Conservation (phyloP, 2,113 vertebrate genomes). For the Mirza zaza region DNA sequence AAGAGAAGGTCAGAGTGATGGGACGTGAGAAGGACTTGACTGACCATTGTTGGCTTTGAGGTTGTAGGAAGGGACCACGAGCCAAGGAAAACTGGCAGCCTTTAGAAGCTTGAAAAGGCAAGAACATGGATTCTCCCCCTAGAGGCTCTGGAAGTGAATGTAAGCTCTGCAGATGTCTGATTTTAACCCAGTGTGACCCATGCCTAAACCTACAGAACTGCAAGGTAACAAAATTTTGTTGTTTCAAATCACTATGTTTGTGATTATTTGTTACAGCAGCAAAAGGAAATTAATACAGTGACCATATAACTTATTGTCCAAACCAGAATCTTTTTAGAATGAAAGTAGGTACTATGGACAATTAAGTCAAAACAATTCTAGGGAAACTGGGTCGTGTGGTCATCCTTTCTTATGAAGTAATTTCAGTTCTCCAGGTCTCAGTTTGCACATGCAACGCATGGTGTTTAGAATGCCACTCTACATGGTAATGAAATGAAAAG, state of each 20-base stretch:
- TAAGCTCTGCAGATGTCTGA: background rate
- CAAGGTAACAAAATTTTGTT: background rate
- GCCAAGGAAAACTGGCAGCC: background rate
- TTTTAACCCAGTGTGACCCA: background rate
- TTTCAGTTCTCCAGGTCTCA: background rate
- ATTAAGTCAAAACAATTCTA: background rate
- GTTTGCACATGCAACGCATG: background rate
- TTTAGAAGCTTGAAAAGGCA: too few species aligned
- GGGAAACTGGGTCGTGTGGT: background rate
- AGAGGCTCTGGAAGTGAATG: fast-evolving
- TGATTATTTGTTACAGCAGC: background rate
- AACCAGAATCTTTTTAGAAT: background rate
- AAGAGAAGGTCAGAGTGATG: background rate
- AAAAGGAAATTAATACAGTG: background rate
- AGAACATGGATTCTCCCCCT: background rate
- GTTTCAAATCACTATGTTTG: background rate
- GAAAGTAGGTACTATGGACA: background rate
- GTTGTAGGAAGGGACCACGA: background rate
- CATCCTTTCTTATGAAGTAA: background rate
- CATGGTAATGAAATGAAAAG: background rate
- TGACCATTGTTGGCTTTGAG: background rate
- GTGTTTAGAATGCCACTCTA: background rate
- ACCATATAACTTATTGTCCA: background rate
- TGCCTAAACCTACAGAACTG: fast-evolving
- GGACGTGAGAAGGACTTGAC: background rate